Evolutionary conservation across 1,140 invertebrate species (phyloP).

Genomic region (Calliphora vicina): DNA sequence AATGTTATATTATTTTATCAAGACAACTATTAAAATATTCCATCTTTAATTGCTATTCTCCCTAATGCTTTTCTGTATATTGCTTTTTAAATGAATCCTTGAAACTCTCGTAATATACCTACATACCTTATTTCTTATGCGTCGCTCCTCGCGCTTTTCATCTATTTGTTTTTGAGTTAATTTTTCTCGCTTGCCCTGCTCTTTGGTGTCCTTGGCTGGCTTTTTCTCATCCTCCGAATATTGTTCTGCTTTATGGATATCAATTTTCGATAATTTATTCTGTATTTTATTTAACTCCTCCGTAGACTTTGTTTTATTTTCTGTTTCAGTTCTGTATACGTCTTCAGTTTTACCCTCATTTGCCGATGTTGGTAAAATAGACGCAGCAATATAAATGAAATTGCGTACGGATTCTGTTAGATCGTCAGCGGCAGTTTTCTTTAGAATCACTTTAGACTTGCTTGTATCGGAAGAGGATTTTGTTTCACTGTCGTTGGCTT

Average conservation of each 20-base stretch:
- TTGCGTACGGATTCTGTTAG: conserved; percentile 39
- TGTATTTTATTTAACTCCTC: background rate
- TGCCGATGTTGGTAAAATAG: background rate
- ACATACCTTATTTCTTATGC: conserved; percentile 65
- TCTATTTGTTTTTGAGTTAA: conserved; percentile 43
- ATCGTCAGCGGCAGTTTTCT: conserved; percentile 17
- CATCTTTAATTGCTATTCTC: too few species aligned
- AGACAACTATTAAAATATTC: too few species aligned
- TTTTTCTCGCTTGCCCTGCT: conserved; percentile 27
- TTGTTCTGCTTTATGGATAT: background rate
- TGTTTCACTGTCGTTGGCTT: conserved; percentile 31
- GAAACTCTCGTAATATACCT: background rate
- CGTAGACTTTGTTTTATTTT: background rate
- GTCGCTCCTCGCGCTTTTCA: conserved; percentile 51
- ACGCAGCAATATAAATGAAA: conserved; percentile 38
- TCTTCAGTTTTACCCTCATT: background rate
- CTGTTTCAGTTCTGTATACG: background rate
- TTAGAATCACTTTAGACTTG: conserved; percentile 28
- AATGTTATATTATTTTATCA: too few species aligned
- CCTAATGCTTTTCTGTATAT: too few species aligned
- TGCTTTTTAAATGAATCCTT: background rate
- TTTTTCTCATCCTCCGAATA: background rate
- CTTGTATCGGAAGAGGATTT: background rate
- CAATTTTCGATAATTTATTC: conserved; percentile 11
- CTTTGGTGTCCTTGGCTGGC: background rate